Evolutionary conservation across 2,797 vertebrate genomes (phyloP).

Genomic region (Thamnophis elegans): DNA sequence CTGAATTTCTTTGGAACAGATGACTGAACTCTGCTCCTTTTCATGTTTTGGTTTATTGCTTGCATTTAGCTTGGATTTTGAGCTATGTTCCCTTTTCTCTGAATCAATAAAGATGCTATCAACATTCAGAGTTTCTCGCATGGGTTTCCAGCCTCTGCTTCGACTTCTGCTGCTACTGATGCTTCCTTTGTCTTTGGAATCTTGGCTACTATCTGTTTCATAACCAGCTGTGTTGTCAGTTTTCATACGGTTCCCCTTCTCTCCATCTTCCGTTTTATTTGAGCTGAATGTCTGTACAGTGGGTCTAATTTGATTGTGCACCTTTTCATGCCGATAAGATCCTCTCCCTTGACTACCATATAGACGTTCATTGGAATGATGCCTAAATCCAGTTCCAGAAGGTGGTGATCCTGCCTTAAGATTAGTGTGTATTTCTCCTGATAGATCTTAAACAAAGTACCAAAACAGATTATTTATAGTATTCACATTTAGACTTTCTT

Average conservation of each 20-base stretch:
- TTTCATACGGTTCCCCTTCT: constrained; percentile 58
- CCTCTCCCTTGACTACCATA: constrained; percentile 88
- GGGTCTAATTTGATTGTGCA: constrained; percentile 61
- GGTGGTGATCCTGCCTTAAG: constrained; percentile 67
- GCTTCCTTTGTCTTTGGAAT: constrained; percentile 76
- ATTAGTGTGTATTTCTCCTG: constrained; percentile 54
- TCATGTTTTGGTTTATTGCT: constrained; percentile 61
- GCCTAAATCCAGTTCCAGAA: constrained; percentile 77
- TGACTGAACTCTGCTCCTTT: constrained; percentile 66
- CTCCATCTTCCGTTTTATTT: constrained; percentile 53
- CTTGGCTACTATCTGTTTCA: constrained; percentile 90
- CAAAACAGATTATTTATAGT: background rate
- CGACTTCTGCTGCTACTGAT: constrained; percentile 65
- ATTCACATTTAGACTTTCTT: background rate
- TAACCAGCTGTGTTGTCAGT: constrained; percentile 77
- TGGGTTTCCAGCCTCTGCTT: constrained; percentile 85
- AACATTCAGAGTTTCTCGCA: constrained; percentile 90
- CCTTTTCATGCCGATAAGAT: constrained; percentile 72
- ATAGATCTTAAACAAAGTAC: constrained; percentile 52
- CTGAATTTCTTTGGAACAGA: constrained; percentile 74
- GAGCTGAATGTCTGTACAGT: constrained; percentile 47
- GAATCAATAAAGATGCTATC: constrained; percentile 86
- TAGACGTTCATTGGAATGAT: constrained; percentile 72
- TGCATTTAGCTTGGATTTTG: constrained; percentile 68
- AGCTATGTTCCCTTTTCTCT: constrained; percentile 78